Evolutionary conservation across 2,797 vertebrate species (phyloP), one percentile per base, ranked within the genome.

Genomic region (Rhincodon typus): DNA sequence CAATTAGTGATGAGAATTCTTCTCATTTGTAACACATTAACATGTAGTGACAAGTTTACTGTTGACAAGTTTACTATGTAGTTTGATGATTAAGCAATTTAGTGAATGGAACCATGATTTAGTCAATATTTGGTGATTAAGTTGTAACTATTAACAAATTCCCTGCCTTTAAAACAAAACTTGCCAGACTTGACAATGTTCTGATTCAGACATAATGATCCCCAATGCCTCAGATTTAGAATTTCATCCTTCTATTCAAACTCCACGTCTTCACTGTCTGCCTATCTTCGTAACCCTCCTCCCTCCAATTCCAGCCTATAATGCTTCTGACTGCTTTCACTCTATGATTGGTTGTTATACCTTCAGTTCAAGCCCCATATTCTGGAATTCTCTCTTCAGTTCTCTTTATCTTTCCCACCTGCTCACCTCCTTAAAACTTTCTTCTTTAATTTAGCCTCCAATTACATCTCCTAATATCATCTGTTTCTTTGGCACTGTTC

Each of bases 51-150:
- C 90, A 93, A 42, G n/a, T 69, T 93, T 93, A 19, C n/a, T 93
- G 62, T 69, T 93, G 62, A 93, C 8, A 23, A 42, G 66, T 93
- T 93, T 67, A 25, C 90, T 62, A 93, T 19, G 38, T 42, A n/a
- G 34, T 93, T 93, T 67, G 62, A 69, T 93, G 90, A 90, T 93
- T 93, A 12, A 84, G 38, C 66, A 93, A 21, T 67, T 67, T 62
- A 67, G n/a, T 93, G 62, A 34, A 67, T 69, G 7, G 38, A 13
- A 13, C 12, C 87, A 17, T 34, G 86, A 25, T 4, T n/a, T 91
- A 21, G 30, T 66, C 62, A 90, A 67, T 6, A 67, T 93, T 67
- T 38, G 38, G 62, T 23, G 3, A 93, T 38, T 67, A n/a, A 10
- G 57, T 7, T 91, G 57, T 91, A 67, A 91, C 38, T 91, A 66